These are phyloP conservation scores for Eretmocerus hayati DNA, from an alignment of 2,888 invertebrate species.

Conservation along the genomic window DNA sequence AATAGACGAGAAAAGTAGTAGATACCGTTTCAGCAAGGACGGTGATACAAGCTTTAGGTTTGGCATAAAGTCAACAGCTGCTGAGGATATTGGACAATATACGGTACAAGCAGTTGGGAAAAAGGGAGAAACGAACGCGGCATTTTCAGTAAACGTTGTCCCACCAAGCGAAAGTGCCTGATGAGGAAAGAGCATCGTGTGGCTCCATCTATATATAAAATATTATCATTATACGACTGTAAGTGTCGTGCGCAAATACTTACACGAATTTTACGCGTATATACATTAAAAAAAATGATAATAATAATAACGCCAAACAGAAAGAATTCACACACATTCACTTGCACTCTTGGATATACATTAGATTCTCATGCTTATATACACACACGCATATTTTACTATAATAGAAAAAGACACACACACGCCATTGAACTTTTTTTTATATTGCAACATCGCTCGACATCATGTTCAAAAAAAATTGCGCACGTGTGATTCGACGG, in stretches of 20 bases:
- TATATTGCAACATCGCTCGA: slow-evolving; percentile 13
- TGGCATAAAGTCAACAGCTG: slow-evolving; percentile 66
- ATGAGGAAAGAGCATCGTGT: too few relatives aligned
- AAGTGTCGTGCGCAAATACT: slow-evolving; percentile 17
- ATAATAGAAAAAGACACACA: neutral
- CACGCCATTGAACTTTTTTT: too few relatives aligned
- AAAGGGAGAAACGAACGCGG: slow-evolving; percentile 75
- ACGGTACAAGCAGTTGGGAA: slow-evolving; percentile 77
- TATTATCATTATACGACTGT: too few relatives aligned
- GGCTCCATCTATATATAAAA: too few relatives aligned
- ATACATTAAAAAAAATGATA: neutral
- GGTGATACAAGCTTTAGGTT: slow-evolving; percentile 72
- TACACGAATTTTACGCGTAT: neutral
- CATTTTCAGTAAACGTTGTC: slow-evolving; percentile 80
- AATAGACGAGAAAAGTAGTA: slow-evolving; percentile 70
- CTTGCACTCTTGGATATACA: too few relatives aligned
- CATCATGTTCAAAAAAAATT: slow-evolving; percentile 7
- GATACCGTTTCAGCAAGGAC: slow-evolving; percentile 77
- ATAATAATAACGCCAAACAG: too few relatives aligned
- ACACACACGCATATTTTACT: too few relatives aligned
- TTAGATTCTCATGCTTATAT: too few relatives aligned
- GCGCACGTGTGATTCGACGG: slow-evolving; percentile 22
- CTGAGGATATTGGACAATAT: slow-evolving; percentile 82
- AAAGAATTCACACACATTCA: too few relatives aligned
- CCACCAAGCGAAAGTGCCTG: slow-evolving; percentile 47